Evolutionary conservation across 2,888 invertebrate species (phyloP).

Genomic region (Idaea aversata): DNA sequence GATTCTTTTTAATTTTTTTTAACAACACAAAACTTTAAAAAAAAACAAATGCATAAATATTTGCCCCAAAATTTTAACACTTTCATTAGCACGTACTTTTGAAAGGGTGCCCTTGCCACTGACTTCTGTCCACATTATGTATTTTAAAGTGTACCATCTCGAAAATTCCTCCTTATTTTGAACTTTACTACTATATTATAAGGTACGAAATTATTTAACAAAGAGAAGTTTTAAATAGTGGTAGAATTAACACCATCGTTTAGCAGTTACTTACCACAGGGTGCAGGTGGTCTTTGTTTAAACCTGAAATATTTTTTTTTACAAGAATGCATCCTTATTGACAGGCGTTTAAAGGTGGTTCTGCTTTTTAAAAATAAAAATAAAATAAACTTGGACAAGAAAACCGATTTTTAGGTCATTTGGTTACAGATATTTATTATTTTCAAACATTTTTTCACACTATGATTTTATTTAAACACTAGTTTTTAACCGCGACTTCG

Average conservation of each 20-base stretch:
- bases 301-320: conserved; percentile 41
- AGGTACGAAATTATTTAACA: not conserved
- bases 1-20: too few species aligned
- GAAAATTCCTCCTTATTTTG: not conserved
- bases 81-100: conserved; percentile 48
- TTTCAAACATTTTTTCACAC: too few species aligned
- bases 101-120: conserved; percentile 24
- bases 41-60: conserved; percentile 42
- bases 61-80: conserved; percentile 56
- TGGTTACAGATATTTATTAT: too few species aligned
- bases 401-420: too few species aligned
- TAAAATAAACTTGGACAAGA: too few species aligned
- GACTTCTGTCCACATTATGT: conserved; percentile 18
- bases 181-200: not conserved
- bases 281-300: conserved; percentile 78
- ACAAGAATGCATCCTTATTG: not conserved
- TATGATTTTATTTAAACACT: too few species aligned
- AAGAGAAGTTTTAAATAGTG: conserved; percentile 31
- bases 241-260: conserved; percentile 68
- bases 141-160: conserved; percentile 1
- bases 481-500: too few species aligned
- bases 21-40: too few species aligned
- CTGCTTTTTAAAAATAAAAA: not conserved
- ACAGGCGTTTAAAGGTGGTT: not conserved
- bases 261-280: conserved; percentile 64